Conservation (phyloP, 2,113 vertebrate species). For the Morone chrysops region DNA sequence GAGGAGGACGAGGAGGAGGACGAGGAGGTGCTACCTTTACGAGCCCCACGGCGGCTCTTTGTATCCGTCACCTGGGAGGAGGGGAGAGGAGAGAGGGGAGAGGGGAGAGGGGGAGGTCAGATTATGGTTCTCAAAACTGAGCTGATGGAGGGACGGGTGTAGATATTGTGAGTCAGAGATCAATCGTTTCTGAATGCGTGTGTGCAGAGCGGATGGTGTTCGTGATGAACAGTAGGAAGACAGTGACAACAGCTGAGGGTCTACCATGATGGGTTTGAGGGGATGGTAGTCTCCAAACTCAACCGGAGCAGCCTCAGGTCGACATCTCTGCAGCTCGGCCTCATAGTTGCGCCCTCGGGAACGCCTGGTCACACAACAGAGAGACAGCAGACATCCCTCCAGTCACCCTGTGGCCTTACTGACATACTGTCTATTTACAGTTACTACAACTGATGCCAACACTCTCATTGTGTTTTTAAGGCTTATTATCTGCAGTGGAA, state of each 20-base stretch:
- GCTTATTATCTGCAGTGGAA: not conserved
- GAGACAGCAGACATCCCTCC: not conserved
- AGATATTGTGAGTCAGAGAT: not conserved
- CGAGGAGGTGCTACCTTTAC: conserved; percentile 95
- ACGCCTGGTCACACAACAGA: conserved; percentile 83
- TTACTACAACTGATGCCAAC: not conserved
- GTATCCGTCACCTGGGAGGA: conserved; percentile 91
- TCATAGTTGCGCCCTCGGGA: conserved; percentile 89
- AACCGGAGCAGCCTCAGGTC: conserved; percentile 82
- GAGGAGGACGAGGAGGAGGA: conserved; percentile 95
- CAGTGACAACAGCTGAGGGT: not conserved
- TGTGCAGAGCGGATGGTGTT: not conserved
- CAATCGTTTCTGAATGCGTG: not conserved
- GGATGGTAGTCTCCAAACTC: conserved; percentile 95
- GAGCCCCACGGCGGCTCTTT: conserved; percentile 89
- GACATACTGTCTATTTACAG: not conserved
- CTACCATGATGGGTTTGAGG: conserved; percentile 92
- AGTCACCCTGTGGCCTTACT: not conserved
- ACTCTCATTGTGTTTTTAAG: not conserved
- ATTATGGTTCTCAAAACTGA: not conserved
- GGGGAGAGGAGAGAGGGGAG: not conserved
- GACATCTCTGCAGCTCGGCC: conserved; percentile 85
- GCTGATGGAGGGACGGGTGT: not conserved
- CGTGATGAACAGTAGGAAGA: not conserved
- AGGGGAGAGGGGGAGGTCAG: not conserved